Evolutionary conservation across 2,797 vertebrate genomes (phyloP).

Genomic region (Chaenodraco wilsoni): DNA sequence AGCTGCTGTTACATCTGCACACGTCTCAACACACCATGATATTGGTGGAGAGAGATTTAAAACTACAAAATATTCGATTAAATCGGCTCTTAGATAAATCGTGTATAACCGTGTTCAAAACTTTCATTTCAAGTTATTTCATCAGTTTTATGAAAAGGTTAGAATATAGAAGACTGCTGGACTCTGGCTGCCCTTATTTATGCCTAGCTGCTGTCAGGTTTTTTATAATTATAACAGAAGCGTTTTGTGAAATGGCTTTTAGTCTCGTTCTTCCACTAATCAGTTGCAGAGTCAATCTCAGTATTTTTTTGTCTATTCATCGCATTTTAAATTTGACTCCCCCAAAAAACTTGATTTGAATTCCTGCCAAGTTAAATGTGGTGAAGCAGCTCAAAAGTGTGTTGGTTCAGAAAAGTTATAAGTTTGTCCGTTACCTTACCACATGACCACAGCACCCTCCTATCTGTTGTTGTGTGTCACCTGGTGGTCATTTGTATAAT

Average conservation of each 20-base stretch:
- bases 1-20: background rate
- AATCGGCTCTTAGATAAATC: background rate
- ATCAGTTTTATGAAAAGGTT: background rate
- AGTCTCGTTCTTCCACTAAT: background rate
- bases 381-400: too few relatives aligned
- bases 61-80: too few relatives aligned
- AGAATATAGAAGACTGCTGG: background rate
- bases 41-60: too few relatives aligned
- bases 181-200: background rate
- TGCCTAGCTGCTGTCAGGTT: too few relatives aligned
- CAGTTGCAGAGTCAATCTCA: background rate
- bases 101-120: background rate
- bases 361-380: too few relatives aligned
- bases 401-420: background rate
- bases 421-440: too few relatives aligned
- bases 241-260: too few relatives aligned
- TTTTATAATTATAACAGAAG: too few relatives aligned
- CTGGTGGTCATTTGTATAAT: conserved; percentile 18
- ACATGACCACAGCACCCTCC: background rate
- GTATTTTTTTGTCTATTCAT: background rate
- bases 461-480: background rate
- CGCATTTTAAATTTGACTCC: background rate
- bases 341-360: too few relatives aligned
- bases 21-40: background rate
- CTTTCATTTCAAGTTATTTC: background rate